Evolutionary conservation across 2,888 invertebrate species (phyloP), one percentile per base, ranked within the genome.

Genomic region (Drosophila lutescens): DNA sequence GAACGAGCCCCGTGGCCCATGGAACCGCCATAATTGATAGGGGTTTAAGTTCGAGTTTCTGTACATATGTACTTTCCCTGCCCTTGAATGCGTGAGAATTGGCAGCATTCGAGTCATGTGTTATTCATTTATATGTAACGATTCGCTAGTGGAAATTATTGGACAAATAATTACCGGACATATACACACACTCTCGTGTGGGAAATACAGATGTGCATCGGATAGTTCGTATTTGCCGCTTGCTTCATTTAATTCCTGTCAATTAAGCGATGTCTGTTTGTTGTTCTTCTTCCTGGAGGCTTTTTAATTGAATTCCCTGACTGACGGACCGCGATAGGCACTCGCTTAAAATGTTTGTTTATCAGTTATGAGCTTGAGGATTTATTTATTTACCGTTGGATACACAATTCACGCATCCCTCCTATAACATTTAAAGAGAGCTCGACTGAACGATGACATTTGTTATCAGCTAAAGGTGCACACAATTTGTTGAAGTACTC

Each of bases 81-180:
- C 34, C 41, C 47, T 9, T 26, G 57, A 47, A 51, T 82, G 79
- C 86, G 83, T 82, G 78, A 74, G 88, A 86, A 74, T 65, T 34
- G 60, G 49, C 61, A 63, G 47, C 74, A 30, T 66, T 46, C 36
- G 54, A 77, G 70, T 76, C 82, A 83, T 83, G 84, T 86, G 83
- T 59, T 83, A 82, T 88, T 82, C 74, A 83, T 82, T 88, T 71
- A 75, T 63, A 68, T 13, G 17, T 43, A 12, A 12, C 49, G 54
- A 38, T 50, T 53, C 60, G 17, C 46, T 41, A 44, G 9, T 57
- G 68, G 32, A 76, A 69, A 47, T 85, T 67, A 71, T 80, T 71
- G 75, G 36, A 55, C 65, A 77, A 70, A 68, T 59, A 77, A 55
- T 23, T 40, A 59, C 50, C 50, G 12, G 20, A 54, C 26, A 23